Base-by-base conservation (phyloP, 2,113 vertebrate species). In the crab-eating macaque (Macaca fascicularis) region DNA sequence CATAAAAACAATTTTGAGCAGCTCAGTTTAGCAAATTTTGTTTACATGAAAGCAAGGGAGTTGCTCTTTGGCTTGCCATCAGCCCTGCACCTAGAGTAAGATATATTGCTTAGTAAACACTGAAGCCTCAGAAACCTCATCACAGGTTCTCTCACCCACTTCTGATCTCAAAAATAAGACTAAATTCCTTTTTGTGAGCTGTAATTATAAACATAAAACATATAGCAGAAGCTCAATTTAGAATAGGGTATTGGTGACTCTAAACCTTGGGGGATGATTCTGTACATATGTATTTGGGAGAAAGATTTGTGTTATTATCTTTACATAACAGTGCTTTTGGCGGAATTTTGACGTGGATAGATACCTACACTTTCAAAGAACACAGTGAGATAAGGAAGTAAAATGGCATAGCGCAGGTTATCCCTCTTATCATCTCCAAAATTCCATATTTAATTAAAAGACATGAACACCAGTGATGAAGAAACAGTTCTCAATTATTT, bases 401-500 rank as follows among this genome's bases (percentile, higher is more conserved):
- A 93, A 96, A 43, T 8, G 8, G 30, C 69, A 52, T 16, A 3
- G 22, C 35, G 35, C 45, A 76, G 61, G 72, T 70, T 38, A 30
- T 2, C 75, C 38, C 40, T 89, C 32, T 59, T 25, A 61, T 96
- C 50, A 20, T 80, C 40, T 81, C 75, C 80, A 30, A 80, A 93
- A 79, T 55, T 57, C 72, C 67, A 3, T 52, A 61, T 80, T 91
- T 57, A 96, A 91, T 96, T 32, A 97, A 97, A 93, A 97, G 67
- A 91, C 55, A 76, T 57, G 35, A 97, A 80, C 85, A 94, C 45
- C 72, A 90, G 20, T 57, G 57, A 79, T 81, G 93, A 97, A 89
- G 92, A 95, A 96, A 96, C 80, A 95, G 82, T 94, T 93, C 95
- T 87, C 89, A 95, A 94, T 97, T 95, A 91, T 96, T 98, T 98